Percentiles rank a stretch among this genome's conserved stretches.
These are phyloP conservation scores for Arctia plantaginis DNA, from an alignment of 2,888 invertebrate genomes.

Conservation along the genomic window DNA sequence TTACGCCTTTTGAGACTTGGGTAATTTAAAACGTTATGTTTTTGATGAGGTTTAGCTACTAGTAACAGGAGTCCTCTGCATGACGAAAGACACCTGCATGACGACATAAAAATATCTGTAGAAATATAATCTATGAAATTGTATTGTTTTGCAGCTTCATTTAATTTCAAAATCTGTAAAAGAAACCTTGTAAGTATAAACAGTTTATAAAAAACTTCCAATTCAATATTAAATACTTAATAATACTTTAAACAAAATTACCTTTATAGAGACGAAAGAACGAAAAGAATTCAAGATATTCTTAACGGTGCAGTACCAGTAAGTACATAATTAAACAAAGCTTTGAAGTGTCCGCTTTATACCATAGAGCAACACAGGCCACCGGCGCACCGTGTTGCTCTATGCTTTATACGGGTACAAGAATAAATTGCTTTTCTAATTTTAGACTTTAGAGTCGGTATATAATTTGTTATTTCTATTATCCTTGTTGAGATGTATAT, in stretches of 20 bases:
- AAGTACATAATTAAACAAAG: slow-evolving; percentile 2
- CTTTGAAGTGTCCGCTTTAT: background rate
- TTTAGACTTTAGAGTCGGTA: background rate
- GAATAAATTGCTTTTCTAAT: background rate
- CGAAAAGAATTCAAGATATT: slow-evolving; percentile 16
- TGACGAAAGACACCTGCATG: too few relatives aligned
- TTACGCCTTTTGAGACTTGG: too few relatives aligned
- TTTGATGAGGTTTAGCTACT: too few relatives aligned
- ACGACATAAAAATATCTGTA: too few relatives aligned
- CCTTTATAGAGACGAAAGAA: slow-evolving; percentile 12
- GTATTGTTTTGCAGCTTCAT: background rate
- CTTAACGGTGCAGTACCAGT: slow-evolving; percentile 14
- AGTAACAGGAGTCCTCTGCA: too few relatives aligned
- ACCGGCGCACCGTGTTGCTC: too few relatives aligned
- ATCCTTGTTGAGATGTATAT: background rate
- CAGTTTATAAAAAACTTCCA: background rate
- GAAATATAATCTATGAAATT: background rate
- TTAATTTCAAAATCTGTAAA: background rate
- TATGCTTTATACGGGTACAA: background rate
- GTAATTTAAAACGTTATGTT: too few relatives aligned
- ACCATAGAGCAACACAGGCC: too few relatives aligned
- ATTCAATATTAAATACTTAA: background rate
- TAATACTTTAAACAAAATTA: background rate
- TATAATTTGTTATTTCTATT: background rate
- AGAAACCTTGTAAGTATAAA: slow-evolving; percentile 11